Evolutionary conservation across 2,797 vertebrate genomes (phyloP), one percentile per base, ranked within the genome.

Genomic region (Pipistrellus pygmaeus): DNA sequence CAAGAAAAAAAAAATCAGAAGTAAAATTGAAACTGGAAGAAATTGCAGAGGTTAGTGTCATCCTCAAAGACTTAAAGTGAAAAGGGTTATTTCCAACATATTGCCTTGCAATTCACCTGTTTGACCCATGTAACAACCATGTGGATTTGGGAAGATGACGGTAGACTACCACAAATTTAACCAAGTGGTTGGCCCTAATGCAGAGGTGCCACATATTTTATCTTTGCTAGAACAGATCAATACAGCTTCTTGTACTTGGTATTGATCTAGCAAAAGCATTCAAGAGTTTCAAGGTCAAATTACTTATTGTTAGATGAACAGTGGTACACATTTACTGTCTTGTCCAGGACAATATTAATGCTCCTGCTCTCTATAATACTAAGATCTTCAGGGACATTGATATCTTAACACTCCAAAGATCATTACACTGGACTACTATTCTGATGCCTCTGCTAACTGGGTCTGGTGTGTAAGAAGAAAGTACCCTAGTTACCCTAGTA

Each of bases 281-380:
- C n/a, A 82, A 78, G 30, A 60, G 17, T 72, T 85, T 88, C 64
- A 89, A 91, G 78, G 75, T 83, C 55, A 55, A 82, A 55, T 78
- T 62, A 85, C 35, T 62, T 81, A 88, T 64, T 68, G 11, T 53
- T 81, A 46, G 73, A 38, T 76, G 30, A 76, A 83, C 8, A 53
- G 17, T 48, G 64, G 38, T 62, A 32, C 23, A 48, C 30, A 78
- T 44, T 86, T 77, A 76, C 9, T 68, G 27, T 53, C 44, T 77
- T 85, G 41, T 53, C 38, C 17, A 91, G 46, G 48, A 17, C 12
- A 90, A 30, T 57, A 64, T 82, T 84, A 76, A 60, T 23, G 21
- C 27, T 35, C 11, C 6, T 75, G 11, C 35, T 73, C 20, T 80
- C 57, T 23, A 51, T 69, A 77, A 64, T 82, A 92, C 53, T 73